These are phyloP conservation scores for Mus minutoides DNA, from an alignment of 2,797 vertebrate species.

Conservation along the genomic window DNA sequence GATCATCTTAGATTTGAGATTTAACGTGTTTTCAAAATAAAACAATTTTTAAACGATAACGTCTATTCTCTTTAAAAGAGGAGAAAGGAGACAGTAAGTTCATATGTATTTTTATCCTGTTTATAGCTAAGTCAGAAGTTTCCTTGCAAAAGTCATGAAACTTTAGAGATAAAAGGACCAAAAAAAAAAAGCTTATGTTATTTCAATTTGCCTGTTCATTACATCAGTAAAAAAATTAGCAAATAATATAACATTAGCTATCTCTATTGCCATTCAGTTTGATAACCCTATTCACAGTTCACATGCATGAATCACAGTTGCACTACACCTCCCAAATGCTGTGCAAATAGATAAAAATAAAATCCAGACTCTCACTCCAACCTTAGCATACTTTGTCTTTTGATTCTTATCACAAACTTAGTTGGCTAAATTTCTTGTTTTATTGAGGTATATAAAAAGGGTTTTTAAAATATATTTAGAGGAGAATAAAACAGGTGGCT, in stretches of 20 bases:
- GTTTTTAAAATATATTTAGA: slow-evolving; percentile 27
- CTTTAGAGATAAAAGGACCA: not conserved
- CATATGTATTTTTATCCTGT: not conserved
- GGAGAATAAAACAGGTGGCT: slow-evolving; percentile 63
- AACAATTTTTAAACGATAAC: slow-evolving; percentile 16
- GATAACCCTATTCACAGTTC: not conserved
- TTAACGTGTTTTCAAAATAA: not conserved
- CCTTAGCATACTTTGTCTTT: slow-evolving; percentile 11
- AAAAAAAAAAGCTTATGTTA: slow-evolving; percentile 44
- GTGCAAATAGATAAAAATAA: slow-evolving; percentile 22
- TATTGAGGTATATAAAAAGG: slow-evolving; percentile 49
- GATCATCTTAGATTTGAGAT: not conserved
- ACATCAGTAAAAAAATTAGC: slow-evolving; percentile 11
- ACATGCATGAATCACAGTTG: not conserved
- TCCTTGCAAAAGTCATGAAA: slow-evolving; percentile 42
- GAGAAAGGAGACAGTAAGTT: not conserved
- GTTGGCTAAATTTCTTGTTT: slow-evolving; percentile 46
- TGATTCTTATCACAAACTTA: slow-evolving; percentile 50
- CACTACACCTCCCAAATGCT: not conserved
- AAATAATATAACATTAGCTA: not conserved
- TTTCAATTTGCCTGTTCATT: not conserved
- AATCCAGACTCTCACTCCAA: slow-evolving; percentile 27
- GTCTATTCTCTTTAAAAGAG: not conserved
- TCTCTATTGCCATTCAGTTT: not conserved
- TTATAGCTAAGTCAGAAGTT: slow-evolving; percentile 23